A percentile compares a stretch with the other conserved stretches of the same genome.
Conservation (phyloP, 2,797 vertebrate genomes). For the Pseudochirops cupreus region DNA sequence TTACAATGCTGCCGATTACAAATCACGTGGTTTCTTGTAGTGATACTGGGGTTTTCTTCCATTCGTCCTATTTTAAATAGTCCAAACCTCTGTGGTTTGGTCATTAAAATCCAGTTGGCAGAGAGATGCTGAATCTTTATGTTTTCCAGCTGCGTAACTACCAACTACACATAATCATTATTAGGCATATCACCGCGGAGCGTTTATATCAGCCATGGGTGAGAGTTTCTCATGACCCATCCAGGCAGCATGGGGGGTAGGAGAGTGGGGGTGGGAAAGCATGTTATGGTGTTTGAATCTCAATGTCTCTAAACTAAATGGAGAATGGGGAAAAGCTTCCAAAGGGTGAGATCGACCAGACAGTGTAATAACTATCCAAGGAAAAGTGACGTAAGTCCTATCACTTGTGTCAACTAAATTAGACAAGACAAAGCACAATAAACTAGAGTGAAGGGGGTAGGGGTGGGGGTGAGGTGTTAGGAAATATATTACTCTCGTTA, state of each 20-base stretch:
- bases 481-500: neutral
- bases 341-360: neutral
- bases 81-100: slow-evolving; percentile 85
- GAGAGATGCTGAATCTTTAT: slow-evolving; percentile 81
- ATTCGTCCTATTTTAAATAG: slow-evolving; percentile 83
- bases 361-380: neutral
- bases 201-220: slow-evolving; percentile 63
- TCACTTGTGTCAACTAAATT: neutral
- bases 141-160: slow-evolving; percentile 85
- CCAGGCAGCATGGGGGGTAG: slow-evolving; percentile 27
- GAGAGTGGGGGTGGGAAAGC: neutral
- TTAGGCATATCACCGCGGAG: slow-evolving; percentile 78
- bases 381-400: neutral
- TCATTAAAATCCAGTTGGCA: slow-evolving; percentile 86
- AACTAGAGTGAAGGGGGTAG: neutral
- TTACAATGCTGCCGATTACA: slow-evolving; percentile 82
- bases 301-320: neutral
- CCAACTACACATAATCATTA: slow-evolving; percentile 80
- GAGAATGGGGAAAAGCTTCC: neutral
- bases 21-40: slow-evolving; percentile 81
- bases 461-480: neutral
- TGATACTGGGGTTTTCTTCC: slow-evolving; percentile 82
- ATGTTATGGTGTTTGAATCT: neutral
- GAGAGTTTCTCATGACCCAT: slow-evolving; percentile 63
- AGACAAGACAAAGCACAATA: neutral